These are phyloP conservation scores for Vipera ursinii DNA, from an alignment of 2,797 vertebrate species.

Conservation along the genomic window DNA sequence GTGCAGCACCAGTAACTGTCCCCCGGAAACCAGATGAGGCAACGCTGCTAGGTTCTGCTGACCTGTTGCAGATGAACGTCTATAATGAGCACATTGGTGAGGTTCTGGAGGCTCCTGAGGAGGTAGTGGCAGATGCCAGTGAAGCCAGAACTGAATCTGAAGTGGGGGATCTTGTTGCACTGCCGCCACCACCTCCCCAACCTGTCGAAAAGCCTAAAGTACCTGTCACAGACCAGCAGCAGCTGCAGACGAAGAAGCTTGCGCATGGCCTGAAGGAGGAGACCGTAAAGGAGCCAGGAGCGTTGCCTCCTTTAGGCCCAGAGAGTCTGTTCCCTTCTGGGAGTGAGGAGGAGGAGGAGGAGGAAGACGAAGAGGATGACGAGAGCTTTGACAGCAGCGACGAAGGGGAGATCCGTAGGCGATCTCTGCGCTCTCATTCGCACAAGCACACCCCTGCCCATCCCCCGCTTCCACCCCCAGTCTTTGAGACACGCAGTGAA, in stretches of 20 bases:
- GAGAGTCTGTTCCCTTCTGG: constrained; percentile 70
- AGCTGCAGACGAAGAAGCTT: constrained; percentile 61
- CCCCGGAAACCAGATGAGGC: constrained; percentile 57
- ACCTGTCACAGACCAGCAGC: constrained; percentile 21
- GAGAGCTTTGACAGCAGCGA: constrained; percentile 69
- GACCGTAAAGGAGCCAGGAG: constrained; percentile 38
- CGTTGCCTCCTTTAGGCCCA: constrained; percentile 66
- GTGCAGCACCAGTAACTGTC: constrained; percentile 42
- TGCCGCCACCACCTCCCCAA: background rate
- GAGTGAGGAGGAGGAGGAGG: constrained; percentile 70
- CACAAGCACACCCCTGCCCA: constrained; percentile 28
- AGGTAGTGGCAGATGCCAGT: constrained; percentile 79
- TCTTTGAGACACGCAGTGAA: constrained; percentile 81
- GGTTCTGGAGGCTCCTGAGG: constrained; percentile 88
- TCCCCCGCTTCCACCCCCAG: constrained; percentile 41
- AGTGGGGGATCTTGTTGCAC: constrained; percentile 47
- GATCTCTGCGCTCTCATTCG: constrained; percentile 61
- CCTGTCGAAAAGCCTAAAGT: constrained; percentile 54
- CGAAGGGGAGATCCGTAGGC: constrained; percentile 49
- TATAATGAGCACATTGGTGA: constrained; percentile 67
- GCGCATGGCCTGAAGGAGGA: constrained; percentile 50
- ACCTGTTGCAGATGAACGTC: constrained; percentile 44
- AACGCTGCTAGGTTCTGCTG: constrained; percentile 55
- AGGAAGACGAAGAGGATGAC: constrained; percentile 72
- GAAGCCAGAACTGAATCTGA: constrained; percentile 58